Evolutionary conservation across 1,140 invertebrate genomes (phyloP).

Genomic region (Ceratina australensis): DNA sequence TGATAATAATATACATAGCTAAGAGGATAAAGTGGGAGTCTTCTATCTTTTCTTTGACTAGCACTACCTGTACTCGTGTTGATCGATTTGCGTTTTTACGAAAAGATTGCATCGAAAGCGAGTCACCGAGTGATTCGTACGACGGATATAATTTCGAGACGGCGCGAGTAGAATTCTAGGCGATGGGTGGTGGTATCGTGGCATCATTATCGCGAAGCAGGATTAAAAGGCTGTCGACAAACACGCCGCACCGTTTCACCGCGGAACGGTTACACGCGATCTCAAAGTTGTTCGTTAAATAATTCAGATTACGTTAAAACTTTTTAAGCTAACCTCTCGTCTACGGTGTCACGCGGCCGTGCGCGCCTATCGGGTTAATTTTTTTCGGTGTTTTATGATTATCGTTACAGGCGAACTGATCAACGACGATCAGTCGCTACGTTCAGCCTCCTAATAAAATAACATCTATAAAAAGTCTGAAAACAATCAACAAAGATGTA

Average conservation of each 20-base stretch:
- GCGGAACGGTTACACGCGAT: background rate
- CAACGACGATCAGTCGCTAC: conserved; percentile 12
- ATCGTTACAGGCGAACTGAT: background rate
- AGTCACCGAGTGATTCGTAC: conserved; percentile 9
- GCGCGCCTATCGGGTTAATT: conserved; percentile 1
- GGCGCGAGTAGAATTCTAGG: conserved; percentile 34
- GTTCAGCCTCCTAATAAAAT: conserved; percentile 35
- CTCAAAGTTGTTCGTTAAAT: background rate
- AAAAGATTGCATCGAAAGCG: conserved; percentile 49
- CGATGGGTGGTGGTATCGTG: conserved; percentile 1
- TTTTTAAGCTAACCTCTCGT: background rate
- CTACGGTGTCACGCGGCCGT: background rate
- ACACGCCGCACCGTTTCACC: background rate
- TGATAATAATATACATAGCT: conserved; percentile 38
- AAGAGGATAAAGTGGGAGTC: conserved; percentile 11
- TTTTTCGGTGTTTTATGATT: background rate
- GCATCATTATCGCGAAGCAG: background rate
- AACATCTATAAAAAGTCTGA: conserved; percentile 43
- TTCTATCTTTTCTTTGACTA: conserved; percentile 29
- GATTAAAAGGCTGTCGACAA: background rate
- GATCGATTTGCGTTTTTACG: conserved; percentile 40
- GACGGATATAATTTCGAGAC: conserved; percentile 7
- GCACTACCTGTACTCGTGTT: conserved; percentile 32
- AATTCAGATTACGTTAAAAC: background rate
- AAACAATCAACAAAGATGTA: conserved; percentile 48